Percentiles rank a stretch among this genome's conserved stretches.
These are phyloP conservation scores for Epicampocera succincta DNA, from an alignment of 2,888 invertebrate genomes.

Conservation along the genomic window DNA sequence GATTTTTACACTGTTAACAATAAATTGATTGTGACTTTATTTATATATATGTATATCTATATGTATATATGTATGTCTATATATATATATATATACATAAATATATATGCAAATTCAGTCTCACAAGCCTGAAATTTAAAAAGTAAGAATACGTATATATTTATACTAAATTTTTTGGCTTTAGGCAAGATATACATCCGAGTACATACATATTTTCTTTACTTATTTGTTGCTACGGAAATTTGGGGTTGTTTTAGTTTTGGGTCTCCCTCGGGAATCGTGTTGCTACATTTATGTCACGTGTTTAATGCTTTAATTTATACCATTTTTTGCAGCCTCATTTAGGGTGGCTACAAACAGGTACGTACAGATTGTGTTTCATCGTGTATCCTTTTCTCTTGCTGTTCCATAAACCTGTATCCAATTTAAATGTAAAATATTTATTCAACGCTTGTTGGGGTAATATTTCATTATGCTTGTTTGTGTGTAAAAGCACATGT, in stretches of 20 bases:
- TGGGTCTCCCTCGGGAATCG: constrained; percentile 21
- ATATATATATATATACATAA: too few relatives aligned
- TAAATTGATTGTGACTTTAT: too few relatives aligned
- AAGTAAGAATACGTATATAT: constrained; percentile 9
- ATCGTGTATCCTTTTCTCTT: constrained; percentile 25
- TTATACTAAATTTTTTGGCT: constrained; percentile 38
- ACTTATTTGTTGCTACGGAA: neutral
- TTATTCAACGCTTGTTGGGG: constrained; percentile 50
- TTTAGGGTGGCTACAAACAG: constrained; percentile 7
- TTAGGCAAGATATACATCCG: neutral
- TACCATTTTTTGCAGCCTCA: constrained; percentile 31
- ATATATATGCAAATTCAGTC: constrained; percentile 20
- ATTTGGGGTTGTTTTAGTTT: constrained; percentile 35
- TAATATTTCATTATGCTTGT: constrained; percentile 33
- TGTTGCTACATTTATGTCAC: constrained; percentile 51
- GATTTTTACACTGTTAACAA: too few relatives aligned
- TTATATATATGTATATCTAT: too few relatives aligned
- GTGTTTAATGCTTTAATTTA: constrained; percentile 63
- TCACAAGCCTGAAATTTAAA: neutral
- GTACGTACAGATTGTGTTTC: neutral
- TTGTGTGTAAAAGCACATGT: neutral
- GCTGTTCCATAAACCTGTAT: constrained; percentile 33
- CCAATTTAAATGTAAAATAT: constrained; percentile 57
- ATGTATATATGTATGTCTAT: too few relatives aligned
- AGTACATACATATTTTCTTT: too few relatives aligned